Percentiles rank a stretch among this genome's conserved stretches.
phyloP scores from a whole-genome alignment of 1,140 invertebrate genomes.

The Mya arenaria region DNA sequence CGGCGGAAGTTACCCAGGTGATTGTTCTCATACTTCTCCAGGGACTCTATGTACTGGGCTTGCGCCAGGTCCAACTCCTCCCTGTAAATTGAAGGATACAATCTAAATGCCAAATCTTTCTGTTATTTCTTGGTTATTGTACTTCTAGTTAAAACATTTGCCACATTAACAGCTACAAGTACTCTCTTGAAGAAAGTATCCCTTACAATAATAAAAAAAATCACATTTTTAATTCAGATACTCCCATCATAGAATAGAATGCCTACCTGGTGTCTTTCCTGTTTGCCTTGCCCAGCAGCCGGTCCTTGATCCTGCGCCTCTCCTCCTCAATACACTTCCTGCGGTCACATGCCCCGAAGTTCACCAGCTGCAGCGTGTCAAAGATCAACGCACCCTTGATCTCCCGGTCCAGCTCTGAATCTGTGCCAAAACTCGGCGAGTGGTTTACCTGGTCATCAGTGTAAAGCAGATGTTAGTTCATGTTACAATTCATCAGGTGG shows the following conservation, averaged over 20 bases:
- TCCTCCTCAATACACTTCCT: slow-evolving; percentile 86
- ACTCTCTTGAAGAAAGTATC: too few species aligned
- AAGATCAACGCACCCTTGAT: slow-evolving; percentile 91
- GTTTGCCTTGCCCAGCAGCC: slow-evolving; percentile 78
- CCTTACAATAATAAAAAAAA: too few species aligned
- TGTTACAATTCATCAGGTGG: too few species aligned
- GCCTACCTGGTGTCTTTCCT: slow-evolving; percentile 80
- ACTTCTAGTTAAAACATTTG: too few species aligned
- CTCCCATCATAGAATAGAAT: too few species aligned
- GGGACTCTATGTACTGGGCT: slow-evolving; percentile 82
- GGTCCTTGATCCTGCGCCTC: slow-evolving; percentile 79
- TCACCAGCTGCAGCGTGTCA: slow-evolving; percentile 92
- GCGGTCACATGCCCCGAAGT: slow-evolving; percentile 90
- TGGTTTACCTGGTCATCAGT: slow-evolving; percentile 92
- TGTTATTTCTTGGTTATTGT: too few species aligned
- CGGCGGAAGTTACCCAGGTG: slow-evolving; percentile 89
- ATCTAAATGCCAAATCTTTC: too few species aligned
- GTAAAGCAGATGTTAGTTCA: too few species aligned
- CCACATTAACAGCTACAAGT: too few species aligned
- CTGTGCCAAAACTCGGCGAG: slow-evolving; percentile 94
- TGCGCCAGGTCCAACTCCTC: slow-evolving; percentile 79
- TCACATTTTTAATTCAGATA: too few species aligned
- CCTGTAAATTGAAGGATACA: slow-evolving; percentile 58
- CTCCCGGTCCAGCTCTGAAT: slow-evolving; percentile 90
- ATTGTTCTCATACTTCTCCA: slow-evolving; percentile 89